These are phyloP conservation scores for Hydrotaea cyrtoneurina DNA, from an alignment of 2,888 invertebrate genomes.

Conservation along the genomic window DNA sequence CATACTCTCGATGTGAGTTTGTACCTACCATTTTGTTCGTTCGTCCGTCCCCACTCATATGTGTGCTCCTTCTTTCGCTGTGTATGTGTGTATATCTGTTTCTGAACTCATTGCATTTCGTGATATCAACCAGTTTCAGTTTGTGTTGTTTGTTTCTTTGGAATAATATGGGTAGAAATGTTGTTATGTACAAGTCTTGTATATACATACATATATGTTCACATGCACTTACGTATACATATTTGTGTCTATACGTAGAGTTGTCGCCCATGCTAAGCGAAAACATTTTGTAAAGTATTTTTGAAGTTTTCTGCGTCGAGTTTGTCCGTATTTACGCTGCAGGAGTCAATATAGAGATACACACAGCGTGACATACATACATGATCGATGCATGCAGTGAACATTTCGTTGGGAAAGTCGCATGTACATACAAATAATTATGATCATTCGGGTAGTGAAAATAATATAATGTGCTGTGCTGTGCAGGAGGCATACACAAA, in stretches of 20 bases:
- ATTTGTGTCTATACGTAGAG: neutral
- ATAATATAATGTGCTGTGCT: too few relatives aligned
- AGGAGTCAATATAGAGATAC: too few relatives aligned
- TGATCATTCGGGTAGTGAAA: too few relatives aligned
- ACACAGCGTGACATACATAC: too few relatives aligned
- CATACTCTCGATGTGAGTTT: neutral
- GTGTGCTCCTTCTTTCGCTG: too few relatives aligned
- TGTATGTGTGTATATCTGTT: neutral
- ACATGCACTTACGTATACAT: neutral
- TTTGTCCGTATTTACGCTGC: neutral
- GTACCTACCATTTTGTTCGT: neutral
- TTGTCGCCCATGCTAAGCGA: conserved; percentile 1
- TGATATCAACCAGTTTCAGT: conserved; percentile 16
- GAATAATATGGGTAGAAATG: too few relatives aligned
- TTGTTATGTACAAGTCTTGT: too few relatives aligned
- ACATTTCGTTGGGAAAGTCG: too few relatives aligned
- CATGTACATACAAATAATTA: too few relatives aligned
- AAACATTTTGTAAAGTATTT: conserved; percentile 35
- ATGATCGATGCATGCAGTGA: too few relatives aligned
- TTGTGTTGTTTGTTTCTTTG: conserved; percentile 1
- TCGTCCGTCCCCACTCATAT: too few relatives aligned
- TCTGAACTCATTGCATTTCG: conserved; percentile 19
- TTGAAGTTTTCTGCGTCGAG: neutral
- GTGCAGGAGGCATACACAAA: too few relatives aligned
- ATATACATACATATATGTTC: conserved; percentile 2